A percentile compares a stretch with the other conserved stretches of the same genome.
Evolutionary conservation across 1,140 invertebrate genomes (phyloP).

Genomic region (Phortica variegata): DNA sequence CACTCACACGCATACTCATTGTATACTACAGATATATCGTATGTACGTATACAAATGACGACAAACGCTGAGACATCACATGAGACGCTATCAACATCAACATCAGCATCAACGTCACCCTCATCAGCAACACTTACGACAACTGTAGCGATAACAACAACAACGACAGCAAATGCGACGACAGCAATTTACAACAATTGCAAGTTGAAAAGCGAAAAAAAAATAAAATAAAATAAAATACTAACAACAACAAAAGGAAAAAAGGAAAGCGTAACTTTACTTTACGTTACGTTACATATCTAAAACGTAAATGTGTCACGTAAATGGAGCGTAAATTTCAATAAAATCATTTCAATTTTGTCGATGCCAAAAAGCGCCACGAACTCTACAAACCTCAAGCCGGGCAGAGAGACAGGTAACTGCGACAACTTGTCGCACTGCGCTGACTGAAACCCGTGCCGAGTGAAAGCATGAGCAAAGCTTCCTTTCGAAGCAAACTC

Average conservation of each 20-base stretch:
- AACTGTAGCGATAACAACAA: constrained; percentile 4
- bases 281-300: constrained; percentile 34
- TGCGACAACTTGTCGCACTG: not conserved
- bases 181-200: not conserved
- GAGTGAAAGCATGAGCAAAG: constrained; percentile 18
- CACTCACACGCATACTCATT: not conserved
- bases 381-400: not conserved
- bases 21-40: too few relatives aligned
- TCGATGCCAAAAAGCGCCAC: constrained; percentile 31
- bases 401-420: not conserved
- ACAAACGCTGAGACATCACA: constrained; percentile 37
- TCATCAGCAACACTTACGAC: not conserved
- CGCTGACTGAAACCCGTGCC: constrained; percentile 23
- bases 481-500: constrained; percentile 9
- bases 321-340: constrained; percentile 55
- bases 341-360: constrained; percentile 54
- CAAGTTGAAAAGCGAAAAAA: too few relatives aligned
- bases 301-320: constrained; percentile 54
- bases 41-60: too few relatives aligned
- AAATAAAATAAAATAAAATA: constrained; percentile 9
- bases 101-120: constrained; percentile 21
- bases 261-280: constrained; percentile 14
- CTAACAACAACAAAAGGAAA: not conserved
- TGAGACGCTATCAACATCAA: constrained; percentile 36
- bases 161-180: constrained; percentile 23